Conservation (phyloP, 2,113 vertebrate genomes). For the Apistogramma diplotaenia region DNA sequence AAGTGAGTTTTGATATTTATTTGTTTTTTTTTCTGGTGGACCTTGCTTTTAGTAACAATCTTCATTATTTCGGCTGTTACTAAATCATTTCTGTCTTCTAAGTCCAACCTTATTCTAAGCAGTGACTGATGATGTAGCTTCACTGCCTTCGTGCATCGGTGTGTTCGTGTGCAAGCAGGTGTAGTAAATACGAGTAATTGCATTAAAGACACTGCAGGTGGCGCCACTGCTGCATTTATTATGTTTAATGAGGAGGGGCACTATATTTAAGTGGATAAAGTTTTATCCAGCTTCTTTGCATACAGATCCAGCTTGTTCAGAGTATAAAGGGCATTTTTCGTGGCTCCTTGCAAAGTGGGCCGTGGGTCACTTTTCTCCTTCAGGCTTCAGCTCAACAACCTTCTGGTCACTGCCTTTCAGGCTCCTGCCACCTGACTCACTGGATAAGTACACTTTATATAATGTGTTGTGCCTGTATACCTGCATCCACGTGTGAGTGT, state of each 20-base stretch:
- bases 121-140: constrained; percentile 56
- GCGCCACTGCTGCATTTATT: neutral
- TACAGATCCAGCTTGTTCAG: neutral
- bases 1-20: constrained; percentile 62
- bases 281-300: neutral
- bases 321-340: neutral
- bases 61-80: constrained; percentile 30
- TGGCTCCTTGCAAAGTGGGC: neutral
- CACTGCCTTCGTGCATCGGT: constrained; percentile 56
- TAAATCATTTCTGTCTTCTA: constrained; percentile 26
- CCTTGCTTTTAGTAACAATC: constrained; percentile 43
- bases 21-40: constrained; percentile 35
- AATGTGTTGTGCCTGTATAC: constrained; percentile 5
- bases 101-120: constrained; percentile 34
- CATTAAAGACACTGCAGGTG: constrained; percentile 29
- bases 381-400: neutral
- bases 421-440: neutral
- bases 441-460: constrained; percentile 2
- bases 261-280: neutral
- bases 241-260: neutral
- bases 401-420: neutral
- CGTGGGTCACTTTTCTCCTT: neutral
- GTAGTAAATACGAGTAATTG: constrained; percentile 2
- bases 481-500: neutral
- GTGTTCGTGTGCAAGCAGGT: constrained; percentile 14